Evolutionary conservation across 2,888 invertebrate genomes (phyloP), one percentile per base, ranked within the genome.

Genomic region (Tetranychus piercei): DNA sequence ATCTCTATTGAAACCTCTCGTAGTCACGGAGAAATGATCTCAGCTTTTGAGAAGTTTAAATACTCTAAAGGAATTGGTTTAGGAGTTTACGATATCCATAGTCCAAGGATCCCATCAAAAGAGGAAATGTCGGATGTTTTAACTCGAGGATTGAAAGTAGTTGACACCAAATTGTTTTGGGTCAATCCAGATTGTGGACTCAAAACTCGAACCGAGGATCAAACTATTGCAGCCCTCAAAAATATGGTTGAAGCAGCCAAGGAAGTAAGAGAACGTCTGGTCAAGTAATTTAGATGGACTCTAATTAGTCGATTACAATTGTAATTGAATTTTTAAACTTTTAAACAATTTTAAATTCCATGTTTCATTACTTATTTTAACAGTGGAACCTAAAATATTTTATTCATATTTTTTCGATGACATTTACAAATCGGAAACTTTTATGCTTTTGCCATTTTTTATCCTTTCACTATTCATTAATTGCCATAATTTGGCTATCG

Each of bases 181-280:
- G 71, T 71, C 15, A 71, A 71, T 71, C 71, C 71, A 5, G 71
- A 71, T n/a, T 71, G 71, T 71, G 71, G 71, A 20, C 43, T 71
- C 4, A 71, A 71, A 43, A 71, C 71, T 45, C 43, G 71, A 1
- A 45, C 15, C 15, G 43, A 45, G 6, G 71, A 44, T 1, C 18
- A 71, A 44, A 71, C 71, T 11, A 20, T 44, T n/a, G n/a, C 71
- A n/a, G 43, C 71, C 1, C 20, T 71, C 18, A 43, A 45, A 44
- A 71, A 71, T 45, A 71, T 71, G 71, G 71, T 71, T 11, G 71
- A 34, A 44, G 71, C 71, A 23, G 71, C 71, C 9, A 34, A 34
- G 34, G 71, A 71, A 44, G 45, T 71, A 5, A 69, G 34, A 69
- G 11, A 18, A 20, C 69, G 69, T 15, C 7, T 55, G 55, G 3